A percentile compares a stretch with the other conserved stretches of the same genome.
These are phyloP conservation scores for Lepidocyrtinus sp. DNA, from an alignment of 2,888 invertebrate genomes.

Conservation along the genomic window DNA sequence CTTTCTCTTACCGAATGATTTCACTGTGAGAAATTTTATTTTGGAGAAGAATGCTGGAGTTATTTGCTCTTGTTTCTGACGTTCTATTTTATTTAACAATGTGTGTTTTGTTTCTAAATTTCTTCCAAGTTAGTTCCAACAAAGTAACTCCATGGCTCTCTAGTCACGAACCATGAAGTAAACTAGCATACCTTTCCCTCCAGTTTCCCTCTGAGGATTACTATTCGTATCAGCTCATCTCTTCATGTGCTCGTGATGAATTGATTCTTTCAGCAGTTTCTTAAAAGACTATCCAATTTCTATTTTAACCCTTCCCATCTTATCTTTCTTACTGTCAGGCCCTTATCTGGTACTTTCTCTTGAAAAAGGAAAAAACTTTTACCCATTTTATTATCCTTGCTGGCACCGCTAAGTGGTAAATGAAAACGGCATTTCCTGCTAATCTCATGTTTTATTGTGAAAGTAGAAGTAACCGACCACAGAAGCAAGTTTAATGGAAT, in stretches of 20 bases:
- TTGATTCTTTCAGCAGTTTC: constrained; percentile 39
- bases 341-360: not conserved
- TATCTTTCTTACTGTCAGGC: no score
- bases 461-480: no score
- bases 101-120: no score
- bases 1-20: no score
- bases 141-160: no score
- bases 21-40: no score
- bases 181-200: constrained; percentile 42
- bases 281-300: not conserved
- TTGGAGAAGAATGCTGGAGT: no score
- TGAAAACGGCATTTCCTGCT: not conserved
- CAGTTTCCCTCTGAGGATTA: constrained; percentile 50
- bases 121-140: no score
- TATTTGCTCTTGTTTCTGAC: no score
- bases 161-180: constrained; percentile 52
- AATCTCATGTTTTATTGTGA: not conserved
- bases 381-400: not conserved
- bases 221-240: not conserved
- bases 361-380: not conserved
- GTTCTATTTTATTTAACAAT: no score
- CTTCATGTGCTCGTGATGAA: constrained; percentile 39
- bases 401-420: not conserved
- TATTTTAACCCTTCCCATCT: not conserved
- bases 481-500: no score